These are phyloP conservation scores for Calephelis nemesis DNA, from an alignment of 1,140 invertebrate genomes.

Conservation along the genomic window DNA sequence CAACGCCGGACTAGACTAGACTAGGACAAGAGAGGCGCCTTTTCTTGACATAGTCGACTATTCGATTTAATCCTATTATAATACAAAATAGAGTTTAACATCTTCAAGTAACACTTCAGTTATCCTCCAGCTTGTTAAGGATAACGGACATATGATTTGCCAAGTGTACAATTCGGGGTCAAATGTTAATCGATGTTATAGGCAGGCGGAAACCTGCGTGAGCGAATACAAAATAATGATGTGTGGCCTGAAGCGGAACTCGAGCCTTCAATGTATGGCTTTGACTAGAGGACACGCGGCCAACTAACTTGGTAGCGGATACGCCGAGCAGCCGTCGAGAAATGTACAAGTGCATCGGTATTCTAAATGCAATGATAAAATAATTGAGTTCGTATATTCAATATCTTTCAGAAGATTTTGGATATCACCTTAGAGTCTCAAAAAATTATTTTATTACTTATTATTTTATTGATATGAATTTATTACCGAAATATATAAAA, in stretches of 20 bases:
- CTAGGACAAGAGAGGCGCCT: too few species aligned
- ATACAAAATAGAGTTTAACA: neutral
- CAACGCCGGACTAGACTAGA: too few species aligned
- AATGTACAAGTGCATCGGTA: neutral
- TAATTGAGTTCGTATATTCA: too few species aligned
- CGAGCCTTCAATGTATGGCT: conserved; percentile 17
- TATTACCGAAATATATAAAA: too few species aligned
- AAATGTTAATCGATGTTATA: conserved; percentile 64
- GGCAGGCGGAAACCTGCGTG: conserved; percentile 65
- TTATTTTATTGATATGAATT: too few species aligned
- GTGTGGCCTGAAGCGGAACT: conserved; percentile 57
- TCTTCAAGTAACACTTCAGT: neutral
- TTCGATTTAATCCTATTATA: neutral
- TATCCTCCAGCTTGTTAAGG: conserved; percentile 12
- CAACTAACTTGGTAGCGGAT: neutral
- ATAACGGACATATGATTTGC: conserved; percentile 13
- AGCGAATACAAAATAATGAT: conserved; percentile 68
- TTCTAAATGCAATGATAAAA: too few species aligned
- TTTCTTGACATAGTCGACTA: neutral
- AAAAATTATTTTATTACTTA: too few species aligned
- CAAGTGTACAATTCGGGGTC: conserved; percentile 56
- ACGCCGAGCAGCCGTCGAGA: neutral
- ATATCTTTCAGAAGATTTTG: too few species aligned
- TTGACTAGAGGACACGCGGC: conserved; percentile 13
- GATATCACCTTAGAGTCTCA: too few species aligned